Conservation (phyloP, 2,888 invertebrate genomes). For the Eupithecia dodoneata region DNA sequence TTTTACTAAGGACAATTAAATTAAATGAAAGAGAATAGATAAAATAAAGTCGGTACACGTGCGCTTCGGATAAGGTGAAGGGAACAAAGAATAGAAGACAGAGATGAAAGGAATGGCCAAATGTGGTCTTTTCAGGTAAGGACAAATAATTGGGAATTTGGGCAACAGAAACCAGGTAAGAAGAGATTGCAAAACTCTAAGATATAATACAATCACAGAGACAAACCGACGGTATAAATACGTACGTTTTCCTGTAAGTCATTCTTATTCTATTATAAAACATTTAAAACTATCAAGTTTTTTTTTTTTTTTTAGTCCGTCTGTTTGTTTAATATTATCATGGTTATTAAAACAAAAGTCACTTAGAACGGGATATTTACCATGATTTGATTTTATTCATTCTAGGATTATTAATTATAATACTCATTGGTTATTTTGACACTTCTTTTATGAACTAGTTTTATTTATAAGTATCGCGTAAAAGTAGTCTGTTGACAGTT, state of each 20-base stretch:
- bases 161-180: neutral
- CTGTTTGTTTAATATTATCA: too few relatives aligned
- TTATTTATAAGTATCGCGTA: too few relatives aligned
- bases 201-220: neutral
- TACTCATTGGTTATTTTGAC: too few relatives aligned
- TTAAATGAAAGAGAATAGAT: constrained; percentile 19
- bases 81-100: neutral
- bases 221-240: neutral
- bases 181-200: neutral
- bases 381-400: too few relatives aligned
- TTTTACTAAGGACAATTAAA: constrained; percentile 12
- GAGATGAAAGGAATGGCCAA: neutral
- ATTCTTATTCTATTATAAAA: too few relatives aligned
- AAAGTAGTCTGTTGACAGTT: too few relatives aligned
- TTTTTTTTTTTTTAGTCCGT: too few relatives aligned
- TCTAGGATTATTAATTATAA: too few relatives aligned
- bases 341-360: too few relatives aligned
- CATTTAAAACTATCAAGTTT: too few relatives aligned
- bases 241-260: neutral
- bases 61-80: constrained; percentile 30
- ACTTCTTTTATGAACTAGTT: too few relatives aligned
- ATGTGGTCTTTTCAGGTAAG: neutral
- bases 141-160: neutral
- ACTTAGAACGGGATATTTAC: too few relatives aligned
- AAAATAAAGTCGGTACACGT: constrained; percentile 24